A percentile compares a stretch with the other conserved stretches of the same genome.
Evolutionary conservation across 30 jellyfish, hydroid and myxozoan genomes (phyloP).

Genomic region (Mastigias papua): DNA sequence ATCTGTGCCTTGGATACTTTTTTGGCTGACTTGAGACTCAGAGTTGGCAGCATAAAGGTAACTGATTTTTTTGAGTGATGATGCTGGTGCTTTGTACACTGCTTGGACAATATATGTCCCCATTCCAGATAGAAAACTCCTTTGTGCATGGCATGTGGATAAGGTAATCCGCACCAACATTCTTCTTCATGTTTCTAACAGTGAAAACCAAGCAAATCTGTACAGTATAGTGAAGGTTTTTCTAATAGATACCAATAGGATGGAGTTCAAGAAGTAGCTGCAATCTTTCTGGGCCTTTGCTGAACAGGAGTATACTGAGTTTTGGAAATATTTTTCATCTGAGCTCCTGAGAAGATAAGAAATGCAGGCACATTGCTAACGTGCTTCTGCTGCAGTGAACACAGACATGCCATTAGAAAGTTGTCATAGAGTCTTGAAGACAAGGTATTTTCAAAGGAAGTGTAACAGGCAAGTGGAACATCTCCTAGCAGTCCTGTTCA

Average conservation of each 20-base stretch:
- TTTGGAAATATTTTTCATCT: constrained; percentile 28
- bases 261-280: constrained; percentile 17
- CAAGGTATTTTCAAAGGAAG: constrained; percentile 36
- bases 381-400: constrained; percentile 50
- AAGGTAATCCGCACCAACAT: constrained; percentile 41
- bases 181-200: neutral
- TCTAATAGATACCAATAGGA: constrained; percentile 34
- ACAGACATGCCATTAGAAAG: constrained; percentile 68
- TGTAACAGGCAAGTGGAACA: constrained; percentile 44
- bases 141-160: constrained; percentile 73
- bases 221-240: constrained; percentile 26
- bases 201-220: constrained; percentile 4
- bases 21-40: constrained; percentile 17
- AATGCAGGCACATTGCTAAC: constrained; percentile 66
- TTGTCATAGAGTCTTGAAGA: constrained; percentile 52
- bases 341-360: constrained; percentile 43
- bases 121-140: constrained; percentile 26
- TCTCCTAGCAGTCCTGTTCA: constrained; percentile 37
- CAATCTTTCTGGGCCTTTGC: constrained; percentile 44
- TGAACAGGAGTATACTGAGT: constrained; percentile 22
- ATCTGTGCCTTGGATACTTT: constrained; percentile 66
- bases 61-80: constrained; percentile 64
- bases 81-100: constrained; percentile 61
- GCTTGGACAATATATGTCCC: constrained; percentile 55
- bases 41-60: constrained; percentile 39